Percentiles rank a stretch among this genome's conserved stretches.
These are phyloP conservation scores for Tanytarsus gracilentus DNA, from an alignment of 2,888 invertebrate genomes.

Conservation along the genomic window DNA sequence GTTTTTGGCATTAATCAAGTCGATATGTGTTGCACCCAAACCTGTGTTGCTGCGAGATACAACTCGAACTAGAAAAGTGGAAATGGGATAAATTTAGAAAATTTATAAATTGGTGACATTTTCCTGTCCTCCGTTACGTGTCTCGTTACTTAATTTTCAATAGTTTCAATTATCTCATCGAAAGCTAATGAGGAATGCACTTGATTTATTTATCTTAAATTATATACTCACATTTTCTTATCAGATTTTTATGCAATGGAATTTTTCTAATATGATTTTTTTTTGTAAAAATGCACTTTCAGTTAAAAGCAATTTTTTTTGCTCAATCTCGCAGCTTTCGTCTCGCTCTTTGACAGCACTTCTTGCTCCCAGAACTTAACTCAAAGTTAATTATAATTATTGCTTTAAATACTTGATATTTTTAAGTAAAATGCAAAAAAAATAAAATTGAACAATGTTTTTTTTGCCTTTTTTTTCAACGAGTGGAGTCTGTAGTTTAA, in stretches of 20 bases:
- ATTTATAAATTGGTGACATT: no score
- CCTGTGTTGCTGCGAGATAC: not conserved
- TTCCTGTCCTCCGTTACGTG: not conserved
- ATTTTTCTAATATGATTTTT: not conserved
- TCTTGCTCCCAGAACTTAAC: no score
- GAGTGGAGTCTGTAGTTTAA: no score
- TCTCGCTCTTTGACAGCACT: no score
- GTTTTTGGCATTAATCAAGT: constrained; percentile 7
- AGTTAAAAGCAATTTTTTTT: not conserved
- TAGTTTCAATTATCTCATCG: not conserved
- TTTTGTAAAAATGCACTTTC: constrained; percentile 11
- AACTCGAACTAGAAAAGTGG: not conserved
- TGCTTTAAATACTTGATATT: no score
- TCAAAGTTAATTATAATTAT: no score
- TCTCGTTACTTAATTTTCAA: not conserved
- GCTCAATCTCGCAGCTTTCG: no score
- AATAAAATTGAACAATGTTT: no score
- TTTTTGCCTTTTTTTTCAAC: no score
- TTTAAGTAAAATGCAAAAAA: no score
- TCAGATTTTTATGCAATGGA: constrained; percentile 10
- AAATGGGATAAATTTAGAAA: no score
- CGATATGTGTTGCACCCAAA: not conserved
- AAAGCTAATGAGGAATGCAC: not conserved
- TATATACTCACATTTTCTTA: constrained; percentile 4
- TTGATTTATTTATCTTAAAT: not conserved